phyloP scores from a whole-genome alignment of 2,113 vertebrate species.

The Vombatus ursinus region DNA sequence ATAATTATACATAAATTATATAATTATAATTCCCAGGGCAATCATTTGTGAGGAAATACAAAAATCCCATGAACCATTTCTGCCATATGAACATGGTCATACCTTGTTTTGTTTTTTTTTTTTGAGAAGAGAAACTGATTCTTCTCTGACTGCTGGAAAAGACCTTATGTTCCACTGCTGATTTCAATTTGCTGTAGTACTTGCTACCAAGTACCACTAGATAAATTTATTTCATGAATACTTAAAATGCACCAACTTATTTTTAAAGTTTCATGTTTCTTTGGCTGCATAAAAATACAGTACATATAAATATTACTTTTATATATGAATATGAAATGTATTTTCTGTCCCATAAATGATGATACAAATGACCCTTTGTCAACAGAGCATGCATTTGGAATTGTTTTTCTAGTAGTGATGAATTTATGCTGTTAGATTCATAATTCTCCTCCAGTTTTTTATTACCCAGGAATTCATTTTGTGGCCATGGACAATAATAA shows the following conservation, averaged over 20 bases:
- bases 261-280: not conserved
- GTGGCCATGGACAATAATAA: not conserved
- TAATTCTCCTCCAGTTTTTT: not conserved
- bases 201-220: not conserved
- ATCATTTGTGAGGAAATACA: not conserved
- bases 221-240: not conserved
- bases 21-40: not conserved
- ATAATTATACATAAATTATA: no score
- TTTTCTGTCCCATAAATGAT: not conserved
- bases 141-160: not conserved
- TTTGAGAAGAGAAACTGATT: not conserved
- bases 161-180: not conserved
- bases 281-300: not conserved
- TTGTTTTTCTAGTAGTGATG: not conserved
- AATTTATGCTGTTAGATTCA: not conserved
- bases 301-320: not conserved
- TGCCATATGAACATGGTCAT: not conserved
- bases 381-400: not conserved
- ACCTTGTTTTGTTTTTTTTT: not conserved
- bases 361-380: not conserved
- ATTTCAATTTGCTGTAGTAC: not conserved
- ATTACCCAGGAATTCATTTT: not conserved
- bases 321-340: not conserved
- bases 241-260: not conserved
- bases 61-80: not conserved